Conservation (phyloP, 1,140 invertebrate species). For the Drosophila pseudoananassae region DNA sequence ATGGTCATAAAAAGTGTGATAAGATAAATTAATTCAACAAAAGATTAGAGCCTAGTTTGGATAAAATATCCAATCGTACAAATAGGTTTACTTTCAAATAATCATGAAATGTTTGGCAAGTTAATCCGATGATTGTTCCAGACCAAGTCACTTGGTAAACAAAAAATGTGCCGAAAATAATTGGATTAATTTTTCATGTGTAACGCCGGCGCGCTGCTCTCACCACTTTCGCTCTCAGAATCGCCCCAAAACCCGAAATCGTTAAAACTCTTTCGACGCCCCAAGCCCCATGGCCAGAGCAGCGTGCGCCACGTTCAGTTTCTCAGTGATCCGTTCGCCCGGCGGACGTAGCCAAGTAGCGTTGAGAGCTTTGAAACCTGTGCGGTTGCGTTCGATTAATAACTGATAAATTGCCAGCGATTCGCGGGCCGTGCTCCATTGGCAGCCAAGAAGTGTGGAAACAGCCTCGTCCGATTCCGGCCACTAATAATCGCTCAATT, state of each 20-base stretch:
- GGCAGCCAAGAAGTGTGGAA: slow-evolving; percentile 29
- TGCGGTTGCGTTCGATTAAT: slow-evolving; percentile 59
- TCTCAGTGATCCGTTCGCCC: slow-evolving; percentile 61
- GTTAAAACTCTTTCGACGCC: slow-evolving; percentile 47
- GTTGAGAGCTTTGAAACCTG: slow-evolving; percentile 22
- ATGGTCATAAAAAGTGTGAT: not conserved
- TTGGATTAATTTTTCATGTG: slow-evolving; percentile 7
- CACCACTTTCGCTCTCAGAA: slow-evolving; percentile 19
- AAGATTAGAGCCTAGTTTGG: not conserved
- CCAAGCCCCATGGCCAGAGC: not conserved
- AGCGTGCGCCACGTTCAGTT: slow-evolving; percentile 50
- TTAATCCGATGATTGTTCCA: not conserved
- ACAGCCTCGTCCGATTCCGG: not conserved
- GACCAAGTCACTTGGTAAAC: too few relatives aligned
- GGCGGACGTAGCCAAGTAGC: slow-evolving; percentile 46
- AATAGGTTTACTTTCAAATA: not conserved
- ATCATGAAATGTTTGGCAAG: not conserved
- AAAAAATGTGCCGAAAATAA: not conserved
- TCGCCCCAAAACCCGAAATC: slow-evolving; percentile 1
- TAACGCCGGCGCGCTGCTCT: slow-evolving; percentile 17
- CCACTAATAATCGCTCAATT: slow-evolving; percentile 5
- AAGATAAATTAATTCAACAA: not conserved
- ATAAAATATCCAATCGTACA: too few relatives aligned
- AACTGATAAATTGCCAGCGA: slow-evolving; percentile 62
- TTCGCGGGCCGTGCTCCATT: slow-evolving; percentile 44